Conservation (phyloP, 64 coral and sea anemone genomes). For the Orbicella faveolata region DNA sequence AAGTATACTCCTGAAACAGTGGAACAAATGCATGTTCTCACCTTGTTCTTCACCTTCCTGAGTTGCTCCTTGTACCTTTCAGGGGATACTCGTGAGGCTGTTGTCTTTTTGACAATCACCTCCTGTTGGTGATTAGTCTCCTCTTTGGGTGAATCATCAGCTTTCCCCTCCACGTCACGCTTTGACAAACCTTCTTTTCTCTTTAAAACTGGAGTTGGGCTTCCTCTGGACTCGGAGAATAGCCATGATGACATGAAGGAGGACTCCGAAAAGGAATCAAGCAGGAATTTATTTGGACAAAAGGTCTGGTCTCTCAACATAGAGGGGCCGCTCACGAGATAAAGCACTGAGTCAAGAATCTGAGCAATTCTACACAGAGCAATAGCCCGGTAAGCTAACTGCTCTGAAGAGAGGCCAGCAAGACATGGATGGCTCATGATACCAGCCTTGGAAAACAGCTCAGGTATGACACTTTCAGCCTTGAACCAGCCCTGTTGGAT, state of each 20-base stretch:
- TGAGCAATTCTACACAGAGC: constrained; percentile 86
- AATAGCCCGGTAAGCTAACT: constrained; percentile 70
- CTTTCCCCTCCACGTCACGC: constrained; percentile 9
- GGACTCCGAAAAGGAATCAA: constrained; percentile 69
- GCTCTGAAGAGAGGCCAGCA: constrained; percentile 39
- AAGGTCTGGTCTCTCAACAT: constrained; percentile 52
- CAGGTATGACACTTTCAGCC: constrained; percentile 51
- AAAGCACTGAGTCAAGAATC: constrained; percentile 72
- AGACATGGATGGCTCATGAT: constrained; percentile 53
- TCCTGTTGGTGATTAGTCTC: constrained; percentile 42
- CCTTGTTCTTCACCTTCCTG: constrained; percentile 74
- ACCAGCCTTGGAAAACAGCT: constrained; percentile 61
- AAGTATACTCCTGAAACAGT: neutral
- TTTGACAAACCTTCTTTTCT: constrained; percentile 1
- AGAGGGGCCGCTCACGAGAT: constrained; percentile 77
- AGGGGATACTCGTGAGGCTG: constrained; percentile 63
- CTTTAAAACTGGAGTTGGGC: neutral
- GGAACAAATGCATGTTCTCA: neutral
- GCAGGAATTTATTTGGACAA: constrained; percentile 33
- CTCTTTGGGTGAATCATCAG: neutral
- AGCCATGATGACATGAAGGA: constrained; percentile 71
- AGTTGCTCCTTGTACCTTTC: constrained; percentile 85
- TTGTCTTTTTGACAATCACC: constrained; percentile 61
- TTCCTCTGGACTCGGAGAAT: constrained; percentile 12
- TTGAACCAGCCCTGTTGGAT: constrained; percentile 79